Base-by-base conservation (phyloP, 1,140 invertebrate genomes). In the Anadara kagoshimensis region DNA sequence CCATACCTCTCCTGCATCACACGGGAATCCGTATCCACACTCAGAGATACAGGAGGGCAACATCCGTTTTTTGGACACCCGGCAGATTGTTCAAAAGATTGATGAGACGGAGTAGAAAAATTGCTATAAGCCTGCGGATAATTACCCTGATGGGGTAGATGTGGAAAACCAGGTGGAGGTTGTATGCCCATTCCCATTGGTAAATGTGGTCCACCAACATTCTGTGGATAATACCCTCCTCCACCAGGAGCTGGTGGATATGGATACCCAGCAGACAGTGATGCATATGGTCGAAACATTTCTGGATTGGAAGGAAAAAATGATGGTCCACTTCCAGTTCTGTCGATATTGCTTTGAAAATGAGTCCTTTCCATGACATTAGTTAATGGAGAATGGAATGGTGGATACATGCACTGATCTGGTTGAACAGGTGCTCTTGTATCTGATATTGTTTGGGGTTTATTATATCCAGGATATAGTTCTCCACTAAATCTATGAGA, bases 1-100 rank as follows among this genome's bases (percentile, higher is more conserved):
- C 62, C 67, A 70, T 79, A 77, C 75, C 73, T 78, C 78, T 75
- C 78, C 80, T 79, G 77, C 72, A 77, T 72, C 80, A 77, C 75
- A 69, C 75, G 76, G 62, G 78, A 73, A 78, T 75, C 77, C 73
- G 65, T 69, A 73, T 70, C 74, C 72, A 69, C 70, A 75, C 66
- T 79, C 73, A 62, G 75, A 75, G 78, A 81, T 77, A 70, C 80
- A 81, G 77, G 78, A 81, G 78, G 77, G 75, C 78, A 73, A 58
- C 63, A 76, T 58, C 75, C 80, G 77, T 81, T 79, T 79, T 79
- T 81, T 79, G 77, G 75, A 81, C 78, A 81, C 78, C 72, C 70
- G 70, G 67, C 64, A 64, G 70, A 73, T 67, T 81, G 80, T 62
- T 79, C 56, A 41, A 61, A 64, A 29, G 63, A 53, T 67, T 51